Conservation (phyloP, 1,140 invertebrate species). For the Anastatus disparis region DNA sequence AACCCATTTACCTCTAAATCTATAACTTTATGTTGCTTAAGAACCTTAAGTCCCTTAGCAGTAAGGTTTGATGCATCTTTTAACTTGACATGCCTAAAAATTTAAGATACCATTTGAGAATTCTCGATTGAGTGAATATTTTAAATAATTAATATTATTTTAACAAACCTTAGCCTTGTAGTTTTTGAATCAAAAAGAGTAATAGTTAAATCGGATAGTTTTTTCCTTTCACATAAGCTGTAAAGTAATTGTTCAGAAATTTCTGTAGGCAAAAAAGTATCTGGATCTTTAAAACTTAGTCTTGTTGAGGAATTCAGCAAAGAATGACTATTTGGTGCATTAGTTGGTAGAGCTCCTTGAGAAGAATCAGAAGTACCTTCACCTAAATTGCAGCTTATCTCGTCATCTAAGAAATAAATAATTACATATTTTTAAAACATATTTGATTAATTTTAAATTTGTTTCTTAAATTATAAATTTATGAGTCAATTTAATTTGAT, state of each 20-base stretch:
- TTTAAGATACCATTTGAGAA: no score
- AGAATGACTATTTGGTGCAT: conserved; percentile 49
- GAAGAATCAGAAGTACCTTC: conserved; percentile 42
- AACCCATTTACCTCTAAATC: conserved; percentile 74
- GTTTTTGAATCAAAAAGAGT: conserved; percentile 74
- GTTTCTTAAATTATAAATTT: no score
- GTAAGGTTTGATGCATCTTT: conserved; percentile 71
- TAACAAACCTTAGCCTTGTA: conserved; percentile 70
- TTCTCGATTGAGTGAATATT: neutral
- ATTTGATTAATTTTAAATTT: no score
- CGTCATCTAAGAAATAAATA: conserved; percentile 36
- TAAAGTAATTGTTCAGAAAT: conserved; percentile 76
- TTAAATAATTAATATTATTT: neutral
- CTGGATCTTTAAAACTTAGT: conserved; percentile 72
- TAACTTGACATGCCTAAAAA: conserved; percentile 65
- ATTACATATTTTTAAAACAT: neutral
- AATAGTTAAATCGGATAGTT: conserved; percentile 74
- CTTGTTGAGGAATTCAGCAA: conserved; percentile 55
- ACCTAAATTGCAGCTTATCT: conserved; percentile 39
- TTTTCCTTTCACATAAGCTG: conserved; percentile 73
- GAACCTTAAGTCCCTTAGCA: conserved; percentile 72
- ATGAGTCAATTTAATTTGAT: neutral
- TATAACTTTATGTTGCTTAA: conserved; percentile 75
- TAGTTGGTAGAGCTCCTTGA: conserved; percentile 44
- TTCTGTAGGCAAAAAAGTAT: conserved; percentile 75